Percentiles rank a stretch among this genome's conserved stretches.
Evolutionary conservation across 2,113 vertebrate genomes (phyloP).

Genomic region (Pygoscelis adeliae): DNA sequence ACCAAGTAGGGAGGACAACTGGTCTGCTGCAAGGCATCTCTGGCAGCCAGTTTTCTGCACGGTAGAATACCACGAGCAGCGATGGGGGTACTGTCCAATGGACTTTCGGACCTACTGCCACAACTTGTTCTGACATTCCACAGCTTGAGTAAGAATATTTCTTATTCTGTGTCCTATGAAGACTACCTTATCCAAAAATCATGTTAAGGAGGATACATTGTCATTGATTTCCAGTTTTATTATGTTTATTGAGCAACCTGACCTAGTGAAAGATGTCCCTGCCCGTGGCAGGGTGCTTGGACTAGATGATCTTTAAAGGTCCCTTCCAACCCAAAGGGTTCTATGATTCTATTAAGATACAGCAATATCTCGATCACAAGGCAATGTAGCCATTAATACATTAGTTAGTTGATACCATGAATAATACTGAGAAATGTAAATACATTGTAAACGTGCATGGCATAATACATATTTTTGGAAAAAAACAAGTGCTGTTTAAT

Average conservation of each 20-base stretch:
- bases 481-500: not conserved
- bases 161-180: not conserved
- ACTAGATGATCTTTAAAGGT: not conserved
- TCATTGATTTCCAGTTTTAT: not conserved
- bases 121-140: not conserved
- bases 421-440: not conserved
- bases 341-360: not conserved
- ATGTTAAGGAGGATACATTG: not conserved
- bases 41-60: rapidly evolving
- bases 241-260: not conserved
- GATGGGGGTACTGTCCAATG: not conserved
- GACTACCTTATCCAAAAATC: not conserved
- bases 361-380: not conserved
- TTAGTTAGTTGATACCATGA: not conserved
- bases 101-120: not conserved
- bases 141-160: not conserved
- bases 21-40: not conserved
- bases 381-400: not conserved
- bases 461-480: not conserved
- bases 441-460: not conserved
- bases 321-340: not conserved
- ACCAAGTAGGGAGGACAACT: too few species aligned
- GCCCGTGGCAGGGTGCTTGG: not conserved
- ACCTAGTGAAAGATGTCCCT: not conserved
- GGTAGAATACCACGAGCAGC: rapidly evolving